phyloP scores from a whole-genome alignment of 2,797 vertebrate genomes.

The Miichthys miiuy region DNA sequence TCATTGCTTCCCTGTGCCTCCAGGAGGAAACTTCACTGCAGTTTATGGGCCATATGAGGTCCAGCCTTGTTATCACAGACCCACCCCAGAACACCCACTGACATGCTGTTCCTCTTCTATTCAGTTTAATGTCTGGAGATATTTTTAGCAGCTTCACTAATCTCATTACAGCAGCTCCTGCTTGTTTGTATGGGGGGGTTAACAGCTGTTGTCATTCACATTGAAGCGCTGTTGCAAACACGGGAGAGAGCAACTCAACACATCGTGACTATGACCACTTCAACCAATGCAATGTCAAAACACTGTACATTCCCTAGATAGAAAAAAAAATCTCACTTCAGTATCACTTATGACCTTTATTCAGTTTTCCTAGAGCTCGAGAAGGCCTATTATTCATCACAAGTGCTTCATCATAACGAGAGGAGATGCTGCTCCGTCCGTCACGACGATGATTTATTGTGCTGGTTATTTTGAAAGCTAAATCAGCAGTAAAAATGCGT shows the following conservation, averaged over 20 bases:
- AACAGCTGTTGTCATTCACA: conserved; percentile 35
- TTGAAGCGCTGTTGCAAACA: background rate
- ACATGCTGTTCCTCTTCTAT: background rate
- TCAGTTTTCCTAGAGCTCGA: background rate
- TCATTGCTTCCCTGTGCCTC: background rate
- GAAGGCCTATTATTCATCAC: background rate
- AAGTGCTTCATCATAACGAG: background rate
- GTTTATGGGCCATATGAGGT: background rate
- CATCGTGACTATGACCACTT: background rate
- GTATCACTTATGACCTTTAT: background rate
- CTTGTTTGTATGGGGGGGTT: conserved; percentile 18
- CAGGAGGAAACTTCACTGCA: background rate
- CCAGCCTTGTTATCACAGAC: background rate
- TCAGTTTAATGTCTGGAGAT: conserved; percentile 26
- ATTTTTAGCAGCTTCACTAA: conserved; percentile 1
- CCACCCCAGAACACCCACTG: conserved; percentile 4
- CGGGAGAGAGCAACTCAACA: background rate
- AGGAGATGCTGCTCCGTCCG: background rate
- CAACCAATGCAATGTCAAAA: background rate
- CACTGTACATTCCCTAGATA: background rate
- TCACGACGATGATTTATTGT: background rate
- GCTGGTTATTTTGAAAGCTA: background rate
- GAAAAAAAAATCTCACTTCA: background rate
- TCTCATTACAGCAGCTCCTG: background rate
- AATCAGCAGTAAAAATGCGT: background rate